Base-by-base conservation (phyloP, 2,113 vertebrate genomes). In the Grammomys surdaster region DNA sequence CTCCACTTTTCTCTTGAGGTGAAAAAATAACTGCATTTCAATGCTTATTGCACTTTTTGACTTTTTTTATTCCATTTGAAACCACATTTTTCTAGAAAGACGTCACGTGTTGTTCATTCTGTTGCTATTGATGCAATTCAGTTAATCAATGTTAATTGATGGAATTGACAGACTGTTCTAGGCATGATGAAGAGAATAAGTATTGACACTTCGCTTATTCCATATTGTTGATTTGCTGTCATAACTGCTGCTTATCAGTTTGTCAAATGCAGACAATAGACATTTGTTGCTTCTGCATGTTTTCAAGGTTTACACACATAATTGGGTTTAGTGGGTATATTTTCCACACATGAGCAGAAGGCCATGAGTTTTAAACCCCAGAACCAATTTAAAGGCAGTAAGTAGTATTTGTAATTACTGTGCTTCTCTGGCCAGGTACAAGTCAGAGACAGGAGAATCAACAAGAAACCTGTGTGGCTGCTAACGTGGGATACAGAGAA, bases 21-120 rank as follows among this genome's bases (percentile, higher is more conserved):
- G 22, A 72, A 51, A 96, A 87, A 84, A 88, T 14, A 77, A 77
- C 40, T 87, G 17, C 10, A 81, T 92, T 75, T 90, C 76, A 90
- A 56, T 48, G 20, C 60, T 84, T 89, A 65, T 13, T 51, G 1
- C 4, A 88, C 24, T 85, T 95, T 12, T 17, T 17, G 1, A 28
- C 26, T 58, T 90, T 87, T 94, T 72, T 81, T 90, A 51, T 46
- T 4, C 31, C 36, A 85, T 51, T 58, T 92, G 12, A 70, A 92
- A 92, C n/a, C 69, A 65, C 0, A 12, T 13, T 76, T 60, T 87
- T 48, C 70, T 75, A 28, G 9, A 33, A 69, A 80, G 19, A 63
- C 33, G 56, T 58, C 63, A 40, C 31, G 33, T 24, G 14, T 2
- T 51, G 19, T 85, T 69, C 69, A 22, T 40, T 69, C 77, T 77